Percentiles rank a stretch among this genome's conserved stretches.
These are phyloP conservation scores for Siniperca knerii DNA, from an alignment of 2,113 vertebrate genomes.

Conservation along the genomic window DNA sequence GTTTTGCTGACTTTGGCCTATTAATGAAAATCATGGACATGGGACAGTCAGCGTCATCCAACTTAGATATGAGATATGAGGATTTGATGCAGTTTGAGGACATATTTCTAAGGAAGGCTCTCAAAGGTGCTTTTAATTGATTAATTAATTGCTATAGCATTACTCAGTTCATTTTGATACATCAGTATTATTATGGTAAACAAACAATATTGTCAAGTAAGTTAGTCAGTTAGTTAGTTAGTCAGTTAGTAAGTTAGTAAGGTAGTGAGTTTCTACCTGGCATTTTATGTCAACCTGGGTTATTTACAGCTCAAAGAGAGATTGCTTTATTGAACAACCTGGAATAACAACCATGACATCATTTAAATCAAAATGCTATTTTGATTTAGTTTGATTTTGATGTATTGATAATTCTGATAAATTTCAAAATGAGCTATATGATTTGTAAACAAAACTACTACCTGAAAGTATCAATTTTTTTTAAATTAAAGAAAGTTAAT, in stretches of 20 bases:
- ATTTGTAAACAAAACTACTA: neutral
- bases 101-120: neutral
- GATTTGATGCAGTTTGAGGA: neutral
- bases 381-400: neutral
- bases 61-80: neutral
- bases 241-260: too few relatives aligned
- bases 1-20: neutral
- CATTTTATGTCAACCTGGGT: neutral
- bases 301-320: neutral
- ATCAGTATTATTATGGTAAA: neutral
- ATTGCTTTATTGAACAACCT: neutral
- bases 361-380: neutral
- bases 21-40: neutral
- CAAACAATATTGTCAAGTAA: neutral
- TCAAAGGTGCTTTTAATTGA: conserved; percentile 6
- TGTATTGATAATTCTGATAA: neutral
- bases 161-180: neutral
- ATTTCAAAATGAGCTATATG: neutral
- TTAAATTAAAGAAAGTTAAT: neutral
- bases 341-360: neutral
- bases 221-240: too few relatives aligned
- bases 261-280: neutral
- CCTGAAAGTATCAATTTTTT: neutral
- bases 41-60: neutral
- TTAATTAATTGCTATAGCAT: neutral